Percentiles rank a stretch among this genome's conserved stretches.
Conservation (phyloP, 2,113 vertebrate species). For the Sprattus sprattus region DNA sequence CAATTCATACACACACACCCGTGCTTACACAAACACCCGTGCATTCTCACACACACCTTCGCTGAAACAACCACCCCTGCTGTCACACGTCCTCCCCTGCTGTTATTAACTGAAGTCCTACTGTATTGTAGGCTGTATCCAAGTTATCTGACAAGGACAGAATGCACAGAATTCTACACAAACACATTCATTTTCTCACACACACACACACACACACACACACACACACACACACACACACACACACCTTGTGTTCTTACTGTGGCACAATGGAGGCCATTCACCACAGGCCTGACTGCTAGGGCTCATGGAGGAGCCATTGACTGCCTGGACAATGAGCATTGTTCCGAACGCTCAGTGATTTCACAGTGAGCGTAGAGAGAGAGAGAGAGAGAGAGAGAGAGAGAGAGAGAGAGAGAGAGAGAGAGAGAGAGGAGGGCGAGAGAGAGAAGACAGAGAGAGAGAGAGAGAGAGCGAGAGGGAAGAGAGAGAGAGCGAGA, state of each 20-base stretch:
- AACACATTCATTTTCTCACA: not conserved
- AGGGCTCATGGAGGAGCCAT: conserved; percentile 53
- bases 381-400: not conserved
- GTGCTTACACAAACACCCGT: not conserved
- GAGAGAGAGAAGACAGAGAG: not conserved
- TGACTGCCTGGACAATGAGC: conserved; percentile 61
- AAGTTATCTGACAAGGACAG: conserved; percentile 1
- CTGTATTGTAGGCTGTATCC: not conserved
- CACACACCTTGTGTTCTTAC: conserved; percentile 54
- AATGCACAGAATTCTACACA: not conserved
- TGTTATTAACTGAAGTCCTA: not conserved
- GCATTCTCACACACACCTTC: not conserved
- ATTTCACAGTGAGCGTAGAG: not conserved
- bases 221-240: conserved; percentile 25
- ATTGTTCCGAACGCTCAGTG: not conserved
- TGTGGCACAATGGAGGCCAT: conserved; percentile 48
- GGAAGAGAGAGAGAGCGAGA: not conserved
- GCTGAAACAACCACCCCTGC: not conserved
- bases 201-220: not conserved
- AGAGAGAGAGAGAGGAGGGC: not conserved
- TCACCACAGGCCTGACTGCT: conserved; percentile 50
- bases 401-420: conserved; percentile 27
- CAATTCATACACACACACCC: not conserved
- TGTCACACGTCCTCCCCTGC: not conserved
- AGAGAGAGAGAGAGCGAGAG: not conserved